Evolutionary conservation across 2,113 vertebrate genomes (phyloP).

Genomic region (Nesospiza acunhae): DNA sequence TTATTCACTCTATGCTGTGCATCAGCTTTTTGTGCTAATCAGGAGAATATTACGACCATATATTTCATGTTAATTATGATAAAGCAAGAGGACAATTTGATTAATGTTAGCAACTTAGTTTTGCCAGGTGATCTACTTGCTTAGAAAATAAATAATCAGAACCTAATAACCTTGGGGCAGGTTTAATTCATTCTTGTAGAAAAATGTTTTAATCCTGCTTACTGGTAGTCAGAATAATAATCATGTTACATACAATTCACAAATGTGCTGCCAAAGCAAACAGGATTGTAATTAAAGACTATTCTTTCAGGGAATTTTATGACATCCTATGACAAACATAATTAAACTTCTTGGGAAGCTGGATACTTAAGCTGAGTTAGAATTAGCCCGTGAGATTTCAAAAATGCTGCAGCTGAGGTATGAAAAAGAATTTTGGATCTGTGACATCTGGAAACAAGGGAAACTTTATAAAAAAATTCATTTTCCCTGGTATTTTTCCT

Average conservation of each 20-base stretch:
- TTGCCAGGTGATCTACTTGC: not conserved
- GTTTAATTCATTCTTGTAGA: not conserved
- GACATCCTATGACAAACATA: not conserved
- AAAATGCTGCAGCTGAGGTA: not conserved
- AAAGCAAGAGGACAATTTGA: not conserved
- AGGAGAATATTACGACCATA: not conserved
- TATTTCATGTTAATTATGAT: not conserved
- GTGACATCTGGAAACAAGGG: not conserved
- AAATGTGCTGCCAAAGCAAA: not conserved
- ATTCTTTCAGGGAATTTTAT: not conserved
- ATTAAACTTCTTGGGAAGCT: not conserved
- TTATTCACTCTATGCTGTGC: not conserved
- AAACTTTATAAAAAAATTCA: not conserved
- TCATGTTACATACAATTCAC: not conserved
- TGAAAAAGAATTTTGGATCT: not conserved
- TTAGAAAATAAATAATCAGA: constrained; percentile 17
- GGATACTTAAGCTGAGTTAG: not conserved
- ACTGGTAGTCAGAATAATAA: not conserved
- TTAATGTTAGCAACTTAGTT: not conserved
- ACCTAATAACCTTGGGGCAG: not conserved
- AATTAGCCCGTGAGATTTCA: not conserved
- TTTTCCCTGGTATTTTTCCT: not conserved
- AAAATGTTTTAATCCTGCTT: not conserved
- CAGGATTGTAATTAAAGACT: not conserved
- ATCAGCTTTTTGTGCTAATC: not conserved